Percentiles rank a stretch among this genome's conserved stretches.
Conservation (phyloP, 2,113 vertebrate genomes). For the Naja naja region DNA sequence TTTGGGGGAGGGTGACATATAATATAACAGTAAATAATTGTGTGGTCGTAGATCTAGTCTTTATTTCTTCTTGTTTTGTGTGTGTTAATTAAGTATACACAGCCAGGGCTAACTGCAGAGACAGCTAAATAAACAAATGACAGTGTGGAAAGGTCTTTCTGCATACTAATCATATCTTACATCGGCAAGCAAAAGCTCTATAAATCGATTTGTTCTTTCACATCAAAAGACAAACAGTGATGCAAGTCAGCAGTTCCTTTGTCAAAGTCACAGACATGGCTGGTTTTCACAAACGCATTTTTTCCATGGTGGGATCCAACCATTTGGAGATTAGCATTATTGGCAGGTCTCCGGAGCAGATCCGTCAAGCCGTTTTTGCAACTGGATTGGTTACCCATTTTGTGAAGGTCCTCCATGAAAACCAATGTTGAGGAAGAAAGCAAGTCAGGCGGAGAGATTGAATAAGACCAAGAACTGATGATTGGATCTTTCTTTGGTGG, state of each 20-base stretch:
- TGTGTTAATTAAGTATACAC: slow-evolving; percentile 83
- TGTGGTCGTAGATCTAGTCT: slow-evolving; percentile 62
- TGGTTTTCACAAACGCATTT: slow-evolving; percentile 89
- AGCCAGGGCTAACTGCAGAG: slow-evolving; percentile 78
- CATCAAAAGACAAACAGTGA: slow-evolving; percentile 99
- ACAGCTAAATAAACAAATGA: slow-evolving; percentile 86
- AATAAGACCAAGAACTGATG: slow-evolving; percentile 69
- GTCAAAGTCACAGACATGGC: slow-evolving; percentile 99
- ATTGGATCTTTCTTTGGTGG: slow-evolving; percentile 74
- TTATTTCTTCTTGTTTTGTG: slow-evolving; percentile 77
- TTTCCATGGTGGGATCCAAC: slow-evolving; percentile 84
- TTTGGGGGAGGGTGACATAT: slow-evolving; percentile 47
- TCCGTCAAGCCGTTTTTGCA: slow-evolving; percentile 84
- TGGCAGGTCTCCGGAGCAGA: slow-evolving; percentile 96
- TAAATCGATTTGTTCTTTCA: slow-evolving; percentile 99
- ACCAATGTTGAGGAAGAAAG: slow-evolving; percentile 56
- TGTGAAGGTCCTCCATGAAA: slow-evolving; percentile 76
- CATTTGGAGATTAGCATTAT: slow-evolving; percentile 96
- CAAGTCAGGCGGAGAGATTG: not conserved
- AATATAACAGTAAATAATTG: slow-evolving; percentile 57
- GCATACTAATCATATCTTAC: slow-evolving; percentile 95
- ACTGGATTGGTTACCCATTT: slow-evolving; percentile 81
- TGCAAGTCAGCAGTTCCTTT: slow-evolving; percentile 99
- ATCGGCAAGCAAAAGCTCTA: slow-evolving; percentile 86
- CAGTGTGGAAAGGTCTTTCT: slow-evolving; percentile 82